Evolutionary conservation across 2,888 invertebrate species (phyloP), one percentile per base, ranked within the genome.

Genomic region (Synergus japonicus): DNA sequence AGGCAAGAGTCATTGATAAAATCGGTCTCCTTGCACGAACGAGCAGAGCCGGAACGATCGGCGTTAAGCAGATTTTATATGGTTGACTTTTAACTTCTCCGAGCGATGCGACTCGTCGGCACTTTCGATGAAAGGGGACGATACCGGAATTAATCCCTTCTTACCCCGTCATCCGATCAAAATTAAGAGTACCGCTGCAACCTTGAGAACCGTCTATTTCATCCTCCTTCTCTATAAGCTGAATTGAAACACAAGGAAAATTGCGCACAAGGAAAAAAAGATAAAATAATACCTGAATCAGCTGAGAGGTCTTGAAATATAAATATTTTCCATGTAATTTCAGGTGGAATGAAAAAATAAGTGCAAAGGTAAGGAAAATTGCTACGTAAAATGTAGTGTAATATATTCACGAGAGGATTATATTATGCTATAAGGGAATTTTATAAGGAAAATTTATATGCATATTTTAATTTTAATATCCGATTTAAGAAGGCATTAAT

Each of bases 11-110:
- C 64, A 76, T 81, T 76, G 83, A 84, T 83, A 81, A 82, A 79
- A 83, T 84, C 85, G 79, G 81, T 78, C 83, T 83, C 79, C 82
- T 82, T 83, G 82, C 69, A 79, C 73, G 82, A 79, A 76, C 80
- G 78, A 60, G 58, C 81, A 83, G 73, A 81, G 81, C 83, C 78
- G 82, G 80, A 83, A 85, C 84, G 85, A 83, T 83, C 81, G 81
- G 82, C 76, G 79, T 85, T 84, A 84, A 82, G 82, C 83, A 80
- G 82, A 85, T 86, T 86, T 86, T 83, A 83, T 83, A 83, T 79
- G 81, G 82, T 84, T 83, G 82, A 85, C 81, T 83, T 84, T 84
- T 83, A 83, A 73, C 73, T 73, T 73, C 73, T 54, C 73, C n/a
- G n/a, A 54, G 54, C 73, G 73, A 54, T 73, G 73, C 41, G 73